Conservation (phyloP, 2,113 vertebrate species). For the Melanerpes aurifrons region DNA sequence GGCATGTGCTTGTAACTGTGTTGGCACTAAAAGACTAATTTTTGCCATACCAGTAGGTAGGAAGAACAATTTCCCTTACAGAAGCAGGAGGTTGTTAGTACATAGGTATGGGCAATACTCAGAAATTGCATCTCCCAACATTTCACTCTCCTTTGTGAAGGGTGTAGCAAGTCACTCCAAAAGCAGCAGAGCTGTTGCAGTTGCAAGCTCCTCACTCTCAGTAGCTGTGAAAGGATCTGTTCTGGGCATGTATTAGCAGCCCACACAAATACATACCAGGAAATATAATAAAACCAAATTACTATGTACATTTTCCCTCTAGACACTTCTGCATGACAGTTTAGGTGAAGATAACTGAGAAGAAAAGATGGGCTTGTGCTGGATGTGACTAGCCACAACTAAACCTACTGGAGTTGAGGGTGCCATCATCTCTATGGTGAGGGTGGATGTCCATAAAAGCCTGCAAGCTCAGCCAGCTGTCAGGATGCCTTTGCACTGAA, state of each 20-base stretch:
- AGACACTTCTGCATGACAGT: fast-evolving
- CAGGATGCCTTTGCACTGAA: neutral
- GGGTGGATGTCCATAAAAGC: fast-evolving
- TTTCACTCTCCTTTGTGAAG: neutral
- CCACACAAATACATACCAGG: neutral
- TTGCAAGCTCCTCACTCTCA: neutral
- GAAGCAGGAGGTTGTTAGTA: neutral
- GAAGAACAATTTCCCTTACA: neutral
- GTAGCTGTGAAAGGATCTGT: neutral
- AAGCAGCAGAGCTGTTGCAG: neutral
- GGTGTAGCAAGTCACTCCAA: neutral
- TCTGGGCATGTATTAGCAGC: neutral
- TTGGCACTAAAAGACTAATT: neutral
- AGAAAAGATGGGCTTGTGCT: neutral
- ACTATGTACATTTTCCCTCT: neutral
- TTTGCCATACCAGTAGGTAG: neutral
- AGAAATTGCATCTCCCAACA: neutral
- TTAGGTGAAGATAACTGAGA: neutral
- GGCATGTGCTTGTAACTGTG: neutral
- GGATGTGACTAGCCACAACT: neutral
- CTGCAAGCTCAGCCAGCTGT: neutral
- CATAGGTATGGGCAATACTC: neutral
- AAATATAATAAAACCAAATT: neutral
- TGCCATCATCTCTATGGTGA: neutral
- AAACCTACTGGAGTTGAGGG: neutral